Evolutionary conservation across 2,888 invertebrate genomes (phyloP).

Genomic region (Nipponacmea schrenckii): DNA sequence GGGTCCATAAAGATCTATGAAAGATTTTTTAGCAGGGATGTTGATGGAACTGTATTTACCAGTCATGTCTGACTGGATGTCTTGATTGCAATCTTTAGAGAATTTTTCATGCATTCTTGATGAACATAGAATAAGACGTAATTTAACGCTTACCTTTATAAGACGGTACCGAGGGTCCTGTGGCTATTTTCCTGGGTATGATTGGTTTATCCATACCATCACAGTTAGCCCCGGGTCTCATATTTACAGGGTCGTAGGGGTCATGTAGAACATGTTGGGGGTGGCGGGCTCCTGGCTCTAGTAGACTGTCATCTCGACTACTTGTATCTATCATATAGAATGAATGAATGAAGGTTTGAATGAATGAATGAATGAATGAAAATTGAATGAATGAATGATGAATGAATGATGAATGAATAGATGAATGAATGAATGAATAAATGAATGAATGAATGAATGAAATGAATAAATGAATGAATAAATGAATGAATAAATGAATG

Average conservation of each 20-base stretch:
- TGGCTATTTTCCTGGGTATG: constrained; percentile 53
- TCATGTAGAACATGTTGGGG: constrained; percentile 40
- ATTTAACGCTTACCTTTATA: constrained; percentile 59
- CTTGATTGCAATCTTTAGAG: too few species aligned
- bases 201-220: constrained; percentile 30
- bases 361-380: constrained; percentile 9
- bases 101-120: too few species aligned
- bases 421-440: too few species aligned
- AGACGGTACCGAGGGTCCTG: constrained; percentile 48
- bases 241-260: constrained; percentile 40
- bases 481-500: not conserved
- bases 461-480: too few species aligned
- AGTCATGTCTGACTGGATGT: too few species aligned
- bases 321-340: not conserved
- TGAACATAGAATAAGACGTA: too few species aligned
- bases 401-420: not conserved
- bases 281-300: constrained; percentile 26
- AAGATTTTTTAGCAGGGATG: too few species aligned
- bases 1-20: too few species aligned
- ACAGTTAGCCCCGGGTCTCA: constrained; percentile 31
- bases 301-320: constrained; percentile 31
- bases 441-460: not conserved
- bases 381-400: constrained; percentile 17
- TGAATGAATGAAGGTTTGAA: constrained; percentile 15
- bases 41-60: too few species aligned